phyloP scores from a whole-genome alignment of 2,797 vertebrate genomes.

The Spheniscus humboldti region DNA sequence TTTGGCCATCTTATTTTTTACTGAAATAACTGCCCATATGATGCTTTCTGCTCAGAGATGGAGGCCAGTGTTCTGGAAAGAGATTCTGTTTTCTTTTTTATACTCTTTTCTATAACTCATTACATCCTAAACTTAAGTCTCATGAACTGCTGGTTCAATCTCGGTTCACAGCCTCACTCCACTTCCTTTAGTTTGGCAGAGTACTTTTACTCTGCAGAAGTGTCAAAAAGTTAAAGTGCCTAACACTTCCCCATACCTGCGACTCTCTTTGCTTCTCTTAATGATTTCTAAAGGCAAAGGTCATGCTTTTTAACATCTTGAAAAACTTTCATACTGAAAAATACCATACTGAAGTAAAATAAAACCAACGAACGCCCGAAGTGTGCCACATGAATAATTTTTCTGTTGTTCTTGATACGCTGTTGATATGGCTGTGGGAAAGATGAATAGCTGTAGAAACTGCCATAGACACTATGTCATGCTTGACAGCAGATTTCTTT shows the following conservation, averaged over 20 bases:
- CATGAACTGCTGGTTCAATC: not conserved
- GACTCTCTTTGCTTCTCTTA: not conserved
- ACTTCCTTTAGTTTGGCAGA: not conserved
- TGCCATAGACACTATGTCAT: not conserved
- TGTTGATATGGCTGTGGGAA: not conserved
- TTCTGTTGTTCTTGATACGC: not conserved
- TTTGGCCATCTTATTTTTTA: not conserved
- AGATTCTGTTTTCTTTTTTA: not conserved
- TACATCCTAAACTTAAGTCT: not conserved
- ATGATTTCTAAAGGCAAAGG: not conserved
- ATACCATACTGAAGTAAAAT: not conserved
- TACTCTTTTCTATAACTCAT: not conserved
- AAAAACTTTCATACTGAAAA: not conserved
- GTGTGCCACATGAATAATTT: not conserved
- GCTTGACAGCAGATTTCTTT: not conserved
- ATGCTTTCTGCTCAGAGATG: not conserved
- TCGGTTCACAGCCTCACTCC: not conserved
- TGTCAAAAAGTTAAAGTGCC: not conserved
- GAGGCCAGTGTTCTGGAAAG: not conserved
- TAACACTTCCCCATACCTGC: fast-evolving
- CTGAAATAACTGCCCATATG: not conserved
- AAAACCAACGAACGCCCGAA: not conserved
- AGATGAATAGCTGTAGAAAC: not conserved
- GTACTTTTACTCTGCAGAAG: not conserved
- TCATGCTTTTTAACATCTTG: not conserved